Evolutionary conservation across 92 coral and sea anemone genomes (phyloP), one percentile per base, ranked within the genome.

Genomic region (Epizoanthus fatuus): DNA sequence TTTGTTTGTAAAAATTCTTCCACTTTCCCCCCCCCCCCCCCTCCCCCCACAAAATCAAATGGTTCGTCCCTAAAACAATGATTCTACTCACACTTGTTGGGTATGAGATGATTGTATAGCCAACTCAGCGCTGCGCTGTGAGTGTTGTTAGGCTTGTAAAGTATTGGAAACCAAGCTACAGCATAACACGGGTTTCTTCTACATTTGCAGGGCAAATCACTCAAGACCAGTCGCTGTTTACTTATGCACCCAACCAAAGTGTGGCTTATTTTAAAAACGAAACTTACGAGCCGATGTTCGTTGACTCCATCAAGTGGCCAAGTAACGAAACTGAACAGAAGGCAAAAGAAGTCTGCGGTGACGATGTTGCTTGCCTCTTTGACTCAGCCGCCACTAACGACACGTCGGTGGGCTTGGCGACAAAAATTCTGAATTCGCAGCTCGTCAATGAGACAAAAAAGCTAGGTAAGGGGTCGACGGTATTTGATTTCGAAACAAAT

Each of bases 301-400:
- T 84, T 32, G 95, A 91, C 19, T 69, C 84, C 25, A 56, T 91
- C 5, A 63, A 16, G n/a, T 88, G 62, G 58, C 52, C 47, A 64
- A 80, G 87, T 42, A 56, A 74, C 13, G 52, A 84, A 4, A 56
- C 87, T 15, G 45, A 70, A 25, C 73, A 72, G 13, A 63, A 88
- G 60, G 95, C 92, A 10, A 13, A n/a, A 9, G 72, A 25, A 15
- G 59, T 72, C 20, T 91, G 95, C 58, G 63, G 75, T 20, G 81
- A 72, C 69, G 92, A 91, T 59, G 63, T 84, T 45, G 51, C 71
- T 39, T 91, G 95, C 55, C 66, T 91, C 55, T 91, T 87, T 80
- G 95, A 91, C 81, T 74, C 88, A 19, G 95, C 95, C 3, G 91
- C 90, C 3, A 91, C 95, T 38, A 83, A 79, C 3, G 81, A 91